These are phyloP conservation scores for Lissonota sp. DNA, from an alignment of 2,888 invertebrate genomes.

Conservation along the genomic window DNA sequence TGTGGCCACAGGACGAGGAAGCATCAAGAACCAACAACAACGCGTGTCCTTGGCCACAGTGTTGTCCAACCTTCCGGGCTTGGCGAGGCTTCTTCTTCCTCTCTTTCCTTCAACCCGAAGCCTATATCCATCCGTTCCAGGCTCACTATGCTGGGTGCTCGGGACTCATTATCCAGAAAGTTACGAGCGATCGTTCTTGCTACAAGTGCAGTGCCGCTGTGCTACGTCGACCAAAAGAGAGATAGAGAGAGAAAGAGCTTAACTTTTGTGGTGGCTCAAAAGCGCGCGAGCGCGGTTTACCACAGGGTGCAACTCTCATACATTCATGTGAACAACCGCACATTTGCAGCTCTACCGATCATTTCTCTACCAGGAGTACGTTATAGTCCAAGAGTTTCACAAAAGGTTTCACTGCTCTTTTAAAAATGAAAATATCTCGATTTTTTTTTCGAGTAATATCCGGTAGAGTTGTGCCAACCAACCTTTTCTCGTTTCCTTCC, in stretches of 20 bases:
- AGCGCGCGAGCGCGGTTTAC: slow-evolving; percentile 21
- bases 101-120: slow-evolving; percentile 14
- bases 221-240: slow-evolving; percentile 14
- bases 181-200: slow-evolving; percentile 63
- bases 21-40: slow-evolving; percentile 6
- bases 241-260: too few relatives aligned
- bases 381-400: too few relatives aligned
- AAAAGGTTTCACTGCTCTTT: too few relatives aligned
- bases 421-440: too few relatives aligned
- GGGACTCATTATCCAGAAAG: slow-evolving; percentile 68
- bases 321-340: not conserved
- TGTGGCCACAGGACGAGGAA: slow-evolving; percentile 13
- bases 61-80: slow-evolving; percentile 58
- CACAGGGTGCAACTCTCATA: slow-evolving; percentile 28
- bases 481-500: slow-evolving; percentile 36
- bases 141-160: not conserved
- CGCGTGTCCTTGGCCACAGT: slow-evolving; percentile 42
- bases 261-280: slow-evolving; percentile 25
- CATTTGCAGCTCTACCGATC: not conserved
- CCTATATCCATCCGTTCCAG: not conserved
- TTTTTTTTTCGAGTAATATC: too few relatives aligned
- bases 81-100: slow-evolving; percentile 60
- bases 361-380: not conserved
- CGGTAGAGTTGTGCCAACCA: not conserved
- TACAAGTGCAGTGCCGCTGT: slow-evolving; percentile 63